A percentile compares a stretch with the other conserved stretches of the same genome.
phyloP scores from a whole-genome alignment of 2,888 invertebrate genomes.

The Synanthedon andrenaeformis region DNA sequence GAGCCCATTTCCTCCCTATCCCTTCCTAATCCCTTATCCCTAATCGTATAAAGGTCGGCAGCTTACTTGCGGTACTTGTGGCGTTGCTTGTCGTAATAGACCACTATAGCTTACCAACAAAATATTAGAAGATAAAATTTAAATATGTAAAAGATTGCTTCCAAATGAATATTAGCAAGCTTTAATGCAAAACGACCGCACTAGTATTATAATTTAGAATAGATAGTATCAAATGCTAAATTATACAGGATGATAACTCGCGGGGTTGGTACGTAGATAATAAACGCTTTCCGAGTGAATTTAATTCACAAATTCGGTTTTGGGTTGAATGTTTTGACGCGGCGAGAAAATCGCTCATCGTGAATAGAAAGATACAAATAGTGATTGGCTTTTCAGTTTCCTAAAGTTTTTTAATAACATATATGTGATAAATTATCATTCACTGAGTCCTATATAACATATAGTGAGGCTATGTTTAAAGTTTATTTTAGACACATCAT shows the following conservation, averaged over 20 bases:
- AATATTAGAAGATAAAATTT: neutral
- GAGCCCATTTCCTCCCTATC: too few relatives aligned
- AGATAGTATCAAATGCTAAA: conserved; percentile 23
- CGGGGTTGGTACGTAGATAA: conserved; percentile 27
- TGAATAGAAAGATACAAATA: conserved; percentile 42
- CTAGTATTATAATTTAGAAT: conserved; percentile 17
- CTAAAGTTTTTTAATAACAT: too few relatives aligned
- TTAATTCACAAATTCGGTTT: conserved; percentile 13
- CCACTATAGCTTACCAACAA: too few relatives aligned
- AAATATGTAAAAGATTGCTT: neutral
- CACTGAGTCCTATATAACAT: too few relatives aligned
- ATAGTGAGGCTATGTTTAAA: too few relatives aligned
- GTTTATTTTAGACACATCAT: too few relatives aligned
- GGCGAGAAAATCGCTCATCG: conserved; percentile 30
- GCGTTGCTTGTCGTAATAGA: too few relatives aligned
- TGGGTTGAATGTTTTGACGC: conserved; percentile 10
- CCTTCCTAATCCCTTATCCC: too few relatives aligned
- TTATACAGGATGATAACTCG: conserved; percentile 21
- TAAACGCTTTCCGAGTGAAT: conserved; percentile 28
- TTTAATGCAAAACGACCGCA: neutral
- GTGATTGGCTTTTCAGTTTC: conserved; percentile 30
- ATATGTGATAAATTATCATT: too few relatives aligned
- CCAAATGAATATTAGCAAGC: conserved; percentile 16
- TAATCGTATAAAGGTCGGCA: too few relatives aligned
- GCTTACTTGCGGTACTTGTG: too few relatives aligned